Conservation (phyloP, 2,797 vertebrate genomes). For the Oreochromis mossambicus region DNA sequence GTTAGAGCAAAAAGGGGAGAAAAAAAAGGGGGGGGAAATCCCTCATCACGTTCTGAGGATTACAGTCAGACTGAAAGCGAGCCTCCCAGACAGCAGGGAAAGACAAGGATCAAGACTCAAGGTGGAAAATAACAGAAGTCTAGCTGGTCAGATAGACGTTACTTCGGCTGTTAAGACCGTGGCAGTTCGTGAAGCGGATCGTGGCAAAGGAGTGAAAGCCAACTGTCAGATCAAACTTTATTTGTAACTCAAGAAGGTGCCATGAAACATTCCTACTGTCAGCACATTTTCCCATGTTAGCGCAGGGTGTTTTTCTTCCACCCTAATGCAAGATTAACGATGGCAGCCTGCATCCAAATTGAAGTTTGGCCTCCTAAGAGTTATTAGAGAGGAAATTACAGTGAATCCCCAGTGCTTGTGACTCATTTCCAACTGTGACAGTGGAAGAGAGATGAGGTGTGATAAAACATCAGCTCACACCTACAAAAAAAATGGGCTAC, state of each 20-base stretch:
- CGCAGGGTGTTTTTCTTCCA: not conserved
- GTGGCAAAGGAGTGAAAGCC: conserved; percentile 1
- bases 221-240: conserved; percentile 18
- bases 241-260: conserved; percentile 41
- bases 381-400: not conserved
- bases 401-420: not conserved
- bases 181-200: not conserved
- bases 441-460: not conserved
- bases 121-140: not conserved
- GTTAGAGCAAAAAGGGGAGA: not conserved
- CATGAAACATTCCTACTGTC: conserved; percentile 37
- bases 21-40: not conserved
- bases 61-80: not conserved
- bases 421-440: not conserved
- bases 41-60: not conserved
- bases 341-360: not conserved
- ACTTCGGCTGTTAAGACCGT: not conserved
- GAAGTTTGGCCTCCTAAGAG: not conserved
- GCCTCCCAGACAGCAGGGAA: not conserved
- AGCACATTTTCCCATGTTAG: not conserved
- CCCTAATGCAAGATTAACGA: not conserved
- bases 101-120: not conserved
- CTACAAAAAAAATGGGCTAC: not conserved
- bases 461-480: not conserved
- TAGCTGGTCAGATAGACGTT: not conserved